phyloP scores from a whole-genome alignment of 2,113 vertebrate genomes.

The Geococcyx californianus region DNA sequence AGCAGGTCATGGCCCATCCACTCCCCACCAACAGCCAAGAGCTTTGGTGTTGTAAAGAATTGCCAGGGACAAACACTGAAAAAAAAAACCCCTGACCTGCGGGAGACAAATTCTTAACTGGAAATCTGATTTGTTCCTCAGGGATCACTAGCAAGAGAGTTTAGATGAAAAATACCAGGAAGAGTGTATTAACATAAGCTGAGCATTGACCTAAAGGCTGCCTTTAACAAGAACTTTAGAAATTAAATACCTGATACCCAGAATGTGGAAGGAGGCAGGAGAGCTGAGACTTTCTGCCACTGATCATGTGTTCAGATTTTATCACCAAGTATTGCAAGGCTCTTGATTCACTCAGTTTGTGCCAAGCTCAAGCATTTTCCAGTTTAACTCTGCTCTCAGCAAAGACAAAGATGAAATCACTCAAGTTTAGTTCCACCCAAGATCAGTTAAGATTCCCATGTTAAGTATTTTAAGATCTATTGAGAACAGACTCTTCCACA shows the following conservation, averaged over 20 bases:
- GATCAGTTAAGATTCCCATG: background rate
- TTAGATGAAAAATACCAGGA: background rate
- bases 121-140: background rate
- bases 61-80: background rate
- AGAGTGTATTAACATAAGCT: background rate
- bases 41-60: background rate
- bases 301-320: background rate
- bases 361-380: background rate
- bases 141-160: background rate
- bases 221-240: background rate
- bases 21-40: background rate
- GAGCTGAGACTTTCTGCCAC: background rate
- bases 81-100: too few relatives aligned
- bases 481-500: background rate
- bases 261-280: background rate
- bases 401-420: background rate
- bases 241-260: background rate
- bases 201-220: background rate
- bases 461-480: background rate
- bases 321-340: background rate
- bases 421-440: background rate
- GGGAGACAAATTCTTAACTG: background rate
- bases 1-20: background rate
- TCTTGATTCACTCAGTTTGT: background rate
- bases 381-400: background rate